Evolutionary conservation across 2,797 vertebrate species (phyloP).

Genomic region (Spheniscus humboldti): DNA sequence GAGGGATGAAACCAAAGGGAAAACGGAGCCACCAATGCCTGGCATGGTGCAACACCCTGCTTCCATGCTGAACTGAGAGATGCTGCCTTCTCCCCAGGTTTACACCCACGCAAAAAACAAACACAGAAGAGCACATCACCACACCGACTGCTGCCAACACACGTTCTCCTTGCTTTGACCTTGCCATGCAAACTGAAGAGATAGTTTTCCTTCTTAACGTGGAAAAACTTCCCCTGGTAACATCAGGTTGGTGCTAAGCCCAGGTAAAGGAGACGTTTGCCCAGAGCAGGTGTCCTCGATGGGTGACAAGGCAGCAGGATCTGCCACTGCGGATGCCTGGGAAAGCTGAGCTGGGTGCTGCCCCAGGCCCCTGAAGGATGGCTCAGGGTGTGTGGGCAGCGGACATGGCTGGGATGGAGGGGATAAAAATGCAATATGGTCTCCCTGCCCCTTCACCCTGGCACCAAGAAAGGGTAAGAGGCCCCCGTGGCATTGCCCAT

Average conservation of each 20-base stretch:
- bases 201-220: background rate
- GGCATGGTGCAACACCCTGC: fast-evolving
- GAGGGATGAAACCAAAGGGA: background rate
- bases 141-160: fast-evolving
- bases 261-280: background rate
- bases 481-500: too few species aligned
- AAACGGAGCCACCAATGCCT: fast-evolving
- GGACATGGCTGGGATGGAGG: background rate
- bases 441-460: background rate
- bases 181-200: background rate
- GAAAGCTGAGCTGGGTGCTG: background rate
- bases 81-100: background rate
- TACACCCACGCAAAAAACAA: fast-evolving
- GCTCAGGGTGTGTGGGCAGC: background rate
- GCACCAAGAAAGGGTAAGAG: background rate
- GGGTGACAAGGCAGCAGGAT: background rate
- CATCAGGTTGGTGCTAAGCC: fast-evolving
- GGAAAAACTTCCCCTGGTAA: background rate
- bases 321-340: background rate
- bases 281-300: fast-evolving
- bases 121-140: too few species aligned
- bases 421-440: background rate
- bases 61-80: background rate
- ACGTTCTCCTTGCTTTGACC: fast-evolving
- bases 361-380: background rate